These are phyloP conservation scores for Choloepus hoffmanni DNA, from an alignment of 2,113 vertebrate genomes.

Conservation along the genomic window DNA sequence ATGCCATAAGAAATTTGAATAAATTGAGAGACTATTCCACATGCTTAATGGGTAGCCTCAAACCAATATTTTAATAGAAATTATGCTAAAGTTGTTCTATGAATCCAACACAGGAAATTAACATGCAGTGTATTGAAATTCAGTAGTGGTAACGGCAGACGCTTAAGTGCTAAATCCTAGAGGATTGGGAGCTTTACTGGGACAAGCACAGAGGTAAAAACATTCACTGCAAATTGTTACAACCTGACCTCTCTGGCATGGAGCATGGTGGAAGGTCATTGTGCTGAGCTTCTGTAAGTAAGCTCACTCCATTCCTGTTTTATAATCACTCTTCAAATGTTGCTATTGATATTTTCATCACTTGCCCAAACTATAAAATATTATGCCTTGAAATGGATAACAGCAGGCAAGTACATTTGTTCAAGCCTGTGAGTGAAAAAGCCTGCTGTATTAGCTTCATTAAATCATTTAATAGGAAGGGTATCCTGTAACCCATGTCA, in stretches of 20 bases:
- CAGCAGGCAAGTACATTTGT: not conserved
- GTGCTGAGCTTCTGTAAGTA: not conserved
- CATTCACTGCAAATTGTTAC: not conserved
- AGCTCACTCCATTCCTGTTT: not conserved
- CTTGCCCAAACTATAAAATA: not conserved
- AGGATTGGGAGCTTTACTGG: not conserved
- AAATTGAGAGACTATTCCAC: not conserved
- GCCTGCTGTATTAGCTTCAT: slow-evolving; percentile 14
- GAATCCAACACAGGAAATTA: slow-evolving; percentile 30
- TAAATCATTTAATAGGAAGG: not conserved
- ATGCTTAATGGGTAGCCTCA: not conserved
- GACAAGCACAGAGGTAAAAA: not conserved
- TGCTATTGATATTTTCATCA: not conserved
- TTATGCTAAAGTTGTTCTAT: not conserved
- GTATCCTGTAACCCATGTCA: not conserved
- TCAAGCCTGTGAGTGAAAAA: not conserved
- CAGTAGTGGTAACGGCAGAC: not conserved
- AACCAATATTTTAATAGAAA: slow-evolving; percentile 50
- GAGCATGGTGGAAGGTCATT: too few relatives aligned
- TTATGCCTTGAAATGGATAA: not conserved
- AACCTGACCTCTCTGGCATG: not conserved
- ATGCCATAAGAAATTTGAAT: not conserved
- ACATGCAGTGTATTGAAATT: slow-evolving; percentile 21
- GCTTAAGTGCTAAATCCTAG: not conserved
- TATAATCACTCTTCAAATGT: not conserved